Evolutionary conservation across 2,113 vertebrate species (phyloP).

Genomic region (Rhadina sibilatrix): DNA sequence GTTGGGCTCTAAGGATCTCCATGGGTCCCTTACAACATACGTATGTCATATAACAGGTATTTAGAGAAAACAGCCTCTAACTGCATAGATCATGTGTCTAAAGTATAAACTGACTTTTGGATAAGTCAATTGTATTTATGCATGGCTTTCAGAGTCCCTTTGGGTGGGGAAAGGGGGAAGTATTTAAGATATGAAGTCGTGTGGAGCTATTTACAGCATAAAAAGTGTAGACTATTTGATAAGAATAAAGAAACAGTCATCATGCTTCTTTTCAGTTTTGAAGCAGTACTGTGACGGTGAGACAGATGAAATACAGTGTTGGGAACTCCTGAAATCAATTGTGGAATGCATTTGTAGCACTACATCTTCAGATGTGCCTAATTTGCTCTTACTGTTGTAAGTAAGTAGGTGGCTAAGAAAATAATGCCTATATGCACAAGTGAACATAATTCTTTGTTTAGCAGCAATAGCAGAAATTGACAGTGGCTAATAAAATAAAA

Average conservation of each 20-base stretch:
- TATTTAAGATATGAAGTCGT: constrained; percentile 8
- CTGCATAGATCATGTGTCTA: not conserved
- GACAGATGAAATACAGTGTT: constrained; percentile 4
- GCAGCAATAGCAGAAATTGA: not conserved
- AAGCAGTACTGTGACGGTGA: constrained; percentile 38
- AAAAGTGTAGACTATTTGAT: constrained; percentile 47
- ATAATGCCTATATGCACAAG: not conserved
- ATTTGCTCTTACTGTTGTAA: constrained; percentile 68
- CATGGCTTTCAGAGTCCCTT: constrained; percentile 25
- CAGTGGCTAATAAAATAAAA: not conserved
- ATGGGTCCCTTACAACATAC: not conserved
- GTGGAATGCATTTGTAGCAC: constrained; percentile 54
- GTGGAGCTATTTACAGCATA: constrained; percentile 30
- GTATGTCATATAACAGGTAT: not conserved
- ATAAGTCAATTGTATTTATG: constrained; percentile 12
- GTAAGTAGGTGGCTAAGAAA: constrained; percentile 47
- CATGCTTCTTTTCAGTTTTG: constrained; percentile 10
- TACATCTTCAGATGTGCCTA: constrained; percentile 59
- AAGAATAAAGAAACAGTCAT: constrained; percentile 57
- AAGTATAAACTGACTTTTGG: not conserved
- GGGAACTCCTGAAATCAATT: constrained; percentile 63
- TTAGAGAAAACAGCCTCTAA: not conserved
- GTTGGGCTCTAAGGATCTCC: not conserved
- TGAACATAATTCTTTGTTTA: not conserved
- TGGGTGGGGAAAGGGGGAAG: not conserved